These are phyloP conservation scores for Eilema sororculum DNA, from an alignment of 2,888 invertebrate genomes.

Conservation along the genomic window DNA sequence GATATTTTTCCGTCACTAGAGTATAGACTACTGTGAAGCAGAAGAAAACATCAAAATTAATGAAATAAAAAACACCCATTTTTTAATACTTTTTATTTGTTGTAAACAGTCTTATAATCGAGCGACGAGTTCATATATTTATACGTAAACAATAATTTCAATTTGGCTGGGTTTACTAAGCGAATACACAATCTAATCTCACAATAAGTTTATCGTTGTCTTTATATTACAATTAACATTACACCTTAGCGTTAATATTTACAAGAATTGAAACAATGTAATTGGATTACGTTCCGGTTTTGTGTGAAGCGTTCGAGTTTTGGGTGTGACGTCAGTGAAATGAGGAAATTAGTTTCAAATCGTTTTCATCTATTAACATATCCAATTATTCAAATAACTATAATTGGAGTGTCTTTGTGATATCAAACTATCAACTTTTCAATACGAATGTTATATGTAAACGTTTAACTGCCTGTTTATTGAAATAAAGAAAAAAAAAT, in stretches of 20 bases:
- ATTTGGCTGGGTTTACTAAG: constrained; percentile 82
- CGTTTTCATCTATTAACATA: too few species aligned
- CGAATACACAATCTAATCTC: constrained; percentile 76
- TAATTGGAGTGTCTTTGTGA: too few species aligned
- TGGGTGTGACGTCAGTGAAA: not conserved
- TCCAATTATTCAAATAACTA: too few species aligned
- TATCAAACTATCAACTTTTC: too few species aligned
- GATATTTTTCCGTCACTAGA: too few species aligned
- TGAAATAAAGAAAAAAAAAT: too few species aligned
- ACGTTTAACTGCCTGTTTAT: too few species aligned
- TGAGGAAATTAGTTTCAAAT: not conserved
- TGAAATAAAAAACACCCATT: constrained; percentile 11
- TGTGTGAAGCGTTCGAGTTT: constrained; percentile 53
- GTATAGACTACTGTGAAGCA: too few species aligned
- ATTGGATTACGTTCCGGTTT: constrained; percentile 74
- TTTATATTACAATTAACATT: constrained; percentile 65
- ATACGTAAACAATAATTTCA: constrained; percentile 76
- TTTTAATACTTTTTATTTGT: constrained; percentile 75
- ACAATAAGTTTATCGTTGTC: constrained; percentile 71
- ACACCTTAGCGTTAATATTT: constrained; percentile 72
- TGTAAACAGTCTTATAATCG: constrained; percentile 86
- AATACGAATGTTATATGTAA: too few species aligned
- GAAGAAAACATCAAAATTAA: too few species aligned
- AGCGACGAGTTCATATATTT: constrained; percentile 77
- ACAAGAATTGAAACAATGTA: constrained; percentile 77